phyloP scores from a whole-genome alignment of 2,113 vertebrate genomes.

The Chamaea fasciata region DNA sequence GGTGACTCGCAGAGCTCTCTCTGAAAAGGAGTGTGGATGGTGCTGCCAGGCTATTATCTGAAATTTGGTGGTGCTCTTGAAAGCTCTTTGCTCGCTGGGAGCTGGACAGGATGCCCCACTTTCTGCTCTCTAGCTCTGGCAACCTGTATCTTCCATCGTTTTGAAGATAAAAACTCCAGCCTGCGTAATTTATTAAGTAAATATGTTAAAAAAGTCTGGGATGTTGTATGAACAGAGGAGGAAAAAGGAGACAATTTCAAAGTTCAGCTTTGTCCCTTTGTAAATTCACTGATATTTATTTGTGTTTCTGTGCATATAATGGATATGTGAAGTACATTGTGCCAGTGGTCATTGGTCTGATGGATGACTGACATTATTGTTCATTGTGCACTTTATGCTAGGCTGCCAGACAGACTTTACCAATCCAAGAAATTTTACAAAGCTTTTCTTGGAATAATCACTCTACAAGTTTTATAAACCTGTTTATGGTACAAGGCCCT shows the following conservation, averaged over 20 bases:
- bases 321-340: background rate
- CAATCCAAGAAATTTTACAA: constrained; percentile 17
- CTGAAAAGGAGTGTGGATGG: background rate
- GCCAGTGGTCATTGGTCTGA: background rate
- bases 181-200: background rate
- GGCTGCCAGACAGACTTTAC: background rate
- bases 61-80: background rate
- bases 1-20: background rate
- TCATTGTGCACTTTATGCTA: constrained; percentile 10
- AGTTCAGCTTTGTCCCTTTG: background rate
- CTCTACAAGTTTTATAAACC: background rate
- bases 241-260: background rate
- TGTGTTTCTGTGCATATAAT: background rate
- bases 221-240: background rate
- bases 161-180: background rate
- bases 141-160: background rate
- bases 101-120: background rate
- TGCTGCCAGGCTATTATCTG: background rate
- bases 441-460: background rate
- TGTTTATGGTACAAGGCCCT: background rate
- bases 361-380: constrained; percentile 14
- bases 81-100: background rate
- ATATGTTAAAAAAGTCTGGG: rapidly evolving
- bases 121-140: background rate
- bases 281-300: background rate